Evolutionary conservation across 2,113 vertebrate species (phyloP).

Genomic region (Xiphorhynchus elegans): DNA sequence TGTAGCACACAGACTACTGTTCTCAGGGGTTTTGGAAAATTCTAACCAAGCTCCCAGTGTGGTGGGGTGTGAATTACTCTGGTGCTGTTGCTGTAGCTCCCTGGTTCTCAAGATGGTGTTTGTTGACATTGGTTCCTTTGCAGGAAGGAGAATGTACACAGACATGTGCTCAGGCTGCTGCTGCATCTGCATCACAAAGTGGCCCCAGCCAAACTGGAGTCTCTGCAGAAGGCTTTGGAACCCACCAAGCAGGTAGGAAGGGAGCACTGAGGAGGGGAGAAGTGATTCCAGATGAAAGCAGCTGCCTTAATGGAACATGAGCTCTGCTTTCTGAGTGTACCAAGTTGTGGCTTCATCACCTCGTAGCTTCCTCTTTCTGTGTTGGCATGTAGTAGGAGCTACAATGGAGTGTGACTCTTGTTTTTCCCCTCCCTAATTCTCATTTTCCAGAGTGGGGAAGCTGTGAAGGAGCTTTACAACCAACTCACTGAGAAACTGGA

Average conservation of each 20-base stretch:
- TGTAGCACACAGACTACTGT: background rate
- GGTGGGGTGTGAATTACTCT: background rate
- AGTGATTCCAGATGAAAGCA: background rate
- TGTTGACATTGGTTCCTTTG: background rate
- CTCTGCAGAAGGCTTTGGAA: conserved; percentile 89
- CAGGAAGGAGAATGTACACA: conserved; percentile 96
- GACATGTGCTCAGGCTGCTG: conserved; percentile 88
- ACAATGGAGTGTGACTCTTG: background rate
- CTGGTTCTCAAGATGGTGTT: background rate
- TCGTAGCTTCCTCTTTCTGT: background rate
- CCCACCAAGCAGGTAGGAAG: conserved; percentile 89
- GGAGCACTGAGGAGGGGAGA: background rate
- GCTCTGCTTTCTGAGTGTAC: background rate
- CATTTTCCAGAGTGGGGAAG: conserved; percentile 84
- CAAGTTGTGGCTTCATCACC: background rate
- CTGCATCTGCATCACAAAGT: conserved; percentile 93
- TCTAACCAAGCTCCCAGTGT: background rate
- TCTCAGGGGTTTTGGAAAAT: background rate
- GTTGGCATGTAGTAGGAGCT: background rate
- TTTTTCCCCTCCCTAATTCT: background rate
- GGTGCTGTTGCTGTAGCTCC: background rate
- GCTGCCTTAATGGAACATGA: background rate
- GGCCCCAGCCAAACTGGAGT: conserved; percentile 82
- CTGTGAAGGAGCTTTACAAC: conserved; percentile 88
- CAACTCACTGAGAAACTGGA: conserved; percentile 89